phyloP scores from a whole-genome alignment of 2,113 vertebrate species.

The Chaetops frenatus region DNA sequence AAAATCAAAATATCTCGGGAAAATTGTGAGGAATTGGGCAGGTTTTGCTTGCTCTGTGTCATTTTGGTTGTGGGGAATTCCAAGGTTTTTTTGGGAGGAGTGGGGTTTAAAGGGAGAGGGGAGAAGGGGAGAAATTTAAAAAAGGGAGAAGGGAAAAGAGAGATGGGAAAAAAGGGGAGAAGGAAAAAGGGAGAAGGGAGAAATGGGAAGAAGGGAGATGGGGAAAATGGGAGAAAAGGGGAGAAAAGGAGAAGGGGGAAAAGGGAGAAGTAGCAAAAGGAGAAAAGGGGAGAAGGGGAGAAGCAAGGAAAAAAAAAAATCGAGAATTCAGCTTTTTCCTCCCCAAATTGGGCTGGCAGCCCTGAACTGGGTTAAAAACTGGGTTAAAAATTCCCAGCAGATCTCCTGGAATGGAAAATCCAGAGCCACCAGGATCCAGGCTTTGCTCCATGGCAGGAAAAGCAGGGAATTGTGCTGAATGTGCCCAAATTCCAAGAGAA shows the following conservation, averaged over 20 bases:
- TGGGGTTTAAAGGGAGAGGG: too few relatives aligned
- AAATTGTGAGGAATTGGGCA: fast-evolving
- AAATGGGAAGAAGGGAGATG: too few relatives aligned
- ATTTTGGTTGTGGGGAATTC: fast-evolving
- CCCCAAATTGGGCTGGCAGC: fast-evolving
- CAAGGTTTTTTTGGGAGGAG: neutral
- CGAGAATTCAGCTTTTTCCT: fast-evolving
- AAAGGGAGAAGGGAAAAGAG: neutral
- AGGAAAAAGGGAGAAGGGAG: too few relatives aligned
- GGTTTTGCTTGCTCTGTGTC: fast-evolving
- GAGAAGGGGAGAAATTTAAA: too few relatives aligned
- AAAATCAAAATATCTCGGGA: neutral
- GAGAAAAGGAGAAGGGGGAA: too few relatives aligned
- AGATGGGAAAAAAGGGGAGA: too few relatives aligned
- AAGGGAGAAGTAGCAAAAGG: too few relatives aligned
- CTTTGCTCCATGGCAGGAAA: neutral
- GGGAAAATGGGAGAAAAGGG: too few relatives aligned
- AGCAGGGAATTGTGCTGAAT: neutral
- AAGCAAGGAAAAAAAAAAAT: too few relatives aligned
- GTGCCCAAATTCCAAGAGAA: neutral
- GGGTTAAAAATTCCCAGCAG: neutral
- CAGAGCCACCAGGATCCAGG: neutral
- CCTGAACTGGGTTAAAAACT: neutral
- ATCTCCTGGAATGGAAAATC: neutral
- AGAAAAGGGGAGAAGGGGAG: too few relatives aligned